These are phyloP conservation scores for Cheiracanthium punctorium DNA, from an alignment of 2,888 invertebrate genomes.

Conservation along the genomic window DNA sequence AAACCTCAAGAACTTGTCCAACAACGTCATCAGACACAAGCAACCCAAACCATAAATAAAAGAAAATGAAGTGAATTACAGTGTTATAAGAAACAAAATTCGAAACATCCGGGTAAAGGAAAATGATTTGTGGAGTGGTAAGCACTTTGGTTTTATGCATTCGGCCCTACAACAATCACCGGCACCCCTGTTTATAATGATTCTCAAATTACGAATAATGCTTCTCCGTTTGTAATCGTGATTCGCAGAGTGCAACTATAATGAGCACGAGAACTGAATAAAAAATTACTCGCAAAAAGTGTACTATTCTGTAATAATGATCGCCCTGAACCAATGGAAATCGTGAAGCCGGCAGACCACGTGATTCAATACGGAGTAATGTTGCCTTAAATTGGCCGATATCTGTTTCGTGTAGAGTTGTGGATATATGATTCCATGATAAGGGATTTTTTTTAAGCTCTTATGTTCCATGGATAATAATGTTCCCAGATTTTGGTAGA, in stretches of 20 bases:
- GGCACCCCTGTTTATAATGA: slow-evolving; percentile 39
- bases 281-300: slow-evolving; percentile 23
- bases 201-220: slow-evolving; percentile 61
- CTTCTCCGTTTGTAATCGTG: slow-evolving; percentile 57
- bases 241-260: slow-evolving; percentile 37
- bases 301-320: slow-evolving; percentile 28
- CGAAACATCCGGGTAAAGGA: slow-evolving; percentile 53
- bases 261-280: slow-evolving; percentile 34
- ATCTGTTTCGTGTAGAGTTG: slow-evolving; percentile 2
- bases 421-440: background rate
- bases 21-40: background rate
- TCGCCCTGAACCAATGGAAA: slow-evolving; percentile 22
- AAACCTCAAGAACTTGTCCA: background rate
- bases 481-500: background rate
- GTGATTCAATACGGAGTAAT: background rate
- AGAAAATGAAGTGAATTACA: background rate
- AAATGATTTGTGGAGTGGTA: slow-evolving; percentile 34
- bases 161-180: slow-evolving; percentile 4
- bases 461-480: background rate
- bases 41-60: background rate
- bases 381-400: background rate
- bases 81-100: background rate
- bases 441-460: background rate
- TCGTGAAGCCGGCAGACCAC: background rate
- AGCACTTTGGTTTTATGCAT: slow-evolving; percentile 29